A percentile compares a stretch with the other conserved stretches of the same genome.
phyloP scores from a whole-genome alignment of 2,113 vertebrate genomes.

The Zeus faber region DNA sequence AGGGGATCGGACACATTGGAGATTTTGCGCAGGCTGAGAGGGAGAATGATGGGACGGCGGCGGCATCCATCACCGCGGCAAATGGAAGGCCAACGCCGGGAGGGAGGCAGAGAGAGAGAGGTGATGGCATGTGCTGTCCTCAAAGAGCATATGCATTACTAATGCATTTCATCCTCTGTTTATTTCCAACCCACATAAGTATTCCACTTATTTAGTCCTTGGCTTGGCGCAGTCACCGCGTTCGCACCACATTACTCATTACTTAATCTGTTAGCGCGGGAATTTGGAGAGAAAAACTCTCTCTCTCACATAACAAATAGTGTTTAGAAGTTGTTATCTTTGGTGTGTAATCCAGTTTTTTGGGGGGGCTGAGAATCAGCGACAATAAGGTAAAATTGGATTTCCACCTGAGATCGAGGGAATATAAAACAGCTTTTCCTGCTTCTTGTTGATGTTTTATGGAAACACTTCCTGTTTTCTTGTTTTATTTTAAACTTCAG shows the following conservation, averaged over 20 bases:
- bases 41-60: slow-evolving; percentile 24
- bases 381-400: neutral
- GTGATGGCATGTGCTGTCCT: slow-evolving; percentile 48
- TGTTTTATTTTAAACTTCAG: slow-evolving; percentile 32
- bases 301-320: slow-evolving; percentile 51
- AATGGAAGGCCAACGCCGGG: slow-evolving; percentile 38
- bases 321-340: slow-evolving; percentile 64
- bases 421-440: no score
- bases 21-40: slow-evolving; percentile 6
- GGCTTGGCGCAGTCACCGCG: slow-evolving; percentile 48
- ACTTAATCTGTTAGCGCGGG: slow-evolving; percentile 69
- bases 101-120: slow-evolving; percentile 42
- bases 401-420: neutral
- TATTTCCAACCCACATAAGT: slow-evolving; percentile 59
- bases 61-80: slow-evolving; percentile 27
- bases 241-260: slow-evolving; percentile 70
- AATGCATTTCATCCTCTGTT: slow-evolving; percentile 59
- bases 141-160: slow-evolving; percentile 46
- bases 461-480: slow-evolving; percentile 6
- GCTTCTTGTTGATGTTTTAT: no score
- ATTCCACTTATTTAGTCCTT: slow-evolving; percentile 53
- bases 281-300: no score
- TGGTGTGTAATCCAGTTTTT: slow-evolving; percentile 57
- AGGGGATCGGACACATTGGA: slow-evolving; percentile 29
- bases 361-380: slow-evolving; percentile 60